Evolutionary conservation across 2,797 vertebrate species (phyloP), one percentile per base, ranked within the genome.

Genomic region (Urocyon cinereoargenteus): DNA sequence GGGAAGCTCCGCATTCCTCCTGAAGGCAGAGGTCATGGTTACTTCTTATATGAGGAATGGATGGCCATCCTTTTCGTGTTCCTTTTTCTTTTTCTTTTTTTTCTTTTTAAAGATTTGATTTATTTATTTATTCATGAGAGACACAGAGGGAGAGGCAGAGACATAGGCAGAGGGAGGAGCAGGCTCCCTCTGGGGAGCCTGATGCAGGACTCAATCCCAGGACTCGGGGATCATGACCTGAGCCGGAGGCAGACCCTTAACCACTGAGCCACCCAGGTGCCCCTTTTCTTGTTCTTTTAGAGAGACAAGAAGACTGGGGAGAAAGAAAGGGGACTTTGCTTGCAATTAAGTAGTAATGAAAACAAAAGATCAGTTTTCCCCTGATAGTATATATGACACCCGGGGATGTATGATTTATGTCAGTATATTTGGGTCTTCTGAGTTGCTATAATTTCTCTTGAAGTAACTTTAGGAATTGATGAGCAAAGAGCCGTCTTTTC

Each of bases 311-410:
- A 64, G 31, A 55, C 21, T 16, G 55, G 70, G 8, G 13, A 91
- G 22, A 90, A 73, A 22, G 2, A 79, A 3, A 70, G 45, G 68
- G 16, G 31, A 75, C 10, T 95, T 68, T 73, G 11, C 62, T 89
- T 91, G n/a, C 36, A 94, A 73, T 89, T 93, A 57, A 93, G 31
- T 24, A 55, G 31, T 40, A 45, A 51, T 28, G 28, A 73, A 95
- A 92, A 59, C 2, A 89, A 79, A 90, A 75, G 9, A 49, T 91
- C 3, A 36, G 14, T 75, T 57, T 68, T 68, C 0, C 0, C 11
- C 49, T 31, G n/a, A 24, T 91, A n/a, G 7, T 75, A 6, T 79
- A n/a, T 81, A 7, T 59, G 34, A 19, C 12, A 24, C 18, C 4
- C 19, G 3, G 9, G 26, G 31, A 79, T 31, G 10, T 55, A 15